phyloP scores from a whole-genome alignment of 2,888 invertebrate species.

The Dynastes tityus region DNA sequence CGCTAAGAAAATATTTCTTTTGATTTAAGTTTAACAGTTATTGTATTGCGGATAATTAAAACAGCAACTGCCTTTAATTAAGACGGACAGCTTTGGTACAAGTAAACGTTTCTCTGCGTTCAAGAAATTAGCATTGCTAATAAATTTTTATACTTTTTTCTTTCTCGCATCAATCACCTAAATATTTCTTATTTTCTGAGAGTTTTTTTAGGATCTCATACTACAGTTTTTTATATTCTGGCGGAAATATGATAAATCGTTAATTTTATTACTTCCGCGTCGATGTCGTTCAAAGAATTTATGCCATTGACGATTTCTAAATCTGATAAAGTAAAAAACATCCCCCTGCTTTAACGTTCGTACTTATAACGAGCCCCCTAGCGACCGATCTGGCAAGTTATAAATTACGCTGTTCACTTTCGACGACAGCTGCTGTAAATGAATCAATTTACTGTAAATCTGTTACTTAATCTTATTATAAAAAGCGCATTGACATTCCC shows the following conservation, averaged over 20 bases:
- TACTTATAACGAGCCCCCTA: conserved; percentile 61
- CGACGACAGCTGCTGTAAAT: conserved; percentile 61
- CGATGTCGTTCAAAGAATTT: conserved; percentile 56
- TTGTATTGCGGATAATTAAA: no score
- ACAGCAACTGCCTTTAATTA: no score
- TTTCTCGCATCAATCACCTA: no score
- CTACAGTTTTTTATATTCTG: background rate
- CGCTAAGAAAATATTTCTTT: no score
- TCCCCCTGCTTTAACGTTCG: conserved; percentile 50
- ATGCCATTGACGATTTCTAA: conserved; percentile 58
- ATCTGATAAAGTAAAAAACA: conserved; percentile 59
- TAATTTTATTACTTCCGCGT: conserved; percentile 57
- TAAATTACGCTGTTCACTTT: conserved; percentile 59
- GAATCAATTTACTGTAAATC: conserved; percentile 61
- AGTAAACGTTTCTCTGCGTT: no score
- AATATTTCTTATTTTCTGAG: no score
- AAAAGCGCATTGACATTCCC: conserved; percentile 45
- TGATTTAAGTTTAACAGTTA: no score
- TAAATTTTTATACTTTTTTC: no score
- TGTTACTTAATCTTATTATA: conserved; percentile 53
- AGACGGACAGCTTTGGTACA: no score
- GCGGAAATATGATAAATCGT: conserved; percentile 44
- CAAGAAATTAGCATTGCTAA: no score
- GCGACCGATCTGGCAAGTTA: conserved; percentile 61
- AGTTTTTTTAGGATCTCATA: no score